A percentile compares a stretch with the other conserved stretches of the same genome.
Evolutionary conservation across 2,888 invertebrate genomes (phyloP).

Genomic region (Parochlus steinenii): DNA sequence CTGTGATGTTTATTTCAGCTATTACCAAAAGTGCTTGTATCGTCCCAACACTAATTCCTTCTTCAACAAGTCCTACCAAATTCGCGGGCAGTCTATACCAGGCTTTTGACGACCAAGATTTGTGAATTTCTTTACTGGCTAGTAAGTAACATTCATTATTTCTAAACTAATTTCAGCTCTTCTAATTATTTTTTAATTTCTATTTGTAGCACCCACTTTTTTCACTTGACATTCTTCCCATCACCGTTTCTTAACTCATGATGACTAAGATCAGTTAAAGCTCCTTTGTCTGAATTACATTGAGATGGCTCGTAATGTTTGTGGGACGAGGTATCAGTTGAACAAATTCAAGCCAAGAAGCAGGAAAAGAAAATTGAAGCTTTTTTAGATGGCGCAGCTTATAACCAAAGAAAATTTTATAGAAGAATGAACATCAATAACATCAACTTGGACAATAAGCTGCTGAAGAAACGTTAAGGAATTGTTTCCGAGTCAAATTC

Average conservation of each 20-base stretch:
- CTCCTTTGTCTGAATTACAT: conserved; percentile 19
- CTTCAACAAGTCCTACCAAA: conserved; percentile 25
- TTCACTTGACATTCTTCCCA: conserved; percentile 21
- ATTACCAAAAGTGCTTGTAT: conserved; percentile 54
- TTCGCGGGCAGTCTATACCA: conserved; percentile 34
- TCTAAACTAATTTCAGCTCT: background rate
- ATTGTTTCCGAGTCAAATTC: conserved; percentile 19
- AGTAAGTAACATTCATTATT: conserved; percentile 31
- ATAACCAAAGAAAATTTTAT: conserved; percentile 23
- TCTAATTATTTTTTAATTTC: background rate
- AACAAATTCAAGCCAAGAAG: conserved; percentile 32
- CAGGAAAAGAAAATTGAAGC: conserved; percentile 34
- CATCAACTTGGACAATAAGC: too few species aligned
- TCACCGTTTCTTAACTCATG: conserved; percentile 24
- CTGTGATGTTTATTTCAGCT: conserved; percentile 26
- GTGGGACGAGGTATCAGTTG: conserved; percentile 35
- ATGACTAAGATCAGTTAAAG: conserved; percentile 20
- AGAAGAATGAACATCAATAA: too few species aligned
- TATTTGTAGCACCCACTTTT: conserved; percentile 23
- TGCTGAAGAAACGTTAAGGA: too few species aligned
- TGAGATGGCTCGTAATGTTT: conserved; percentile 22
- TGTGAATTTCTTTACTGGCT: conserved; percentile 50
- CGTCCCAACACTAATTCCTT: conserved; percentile 25
- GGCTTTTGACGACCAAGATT: conserved; percentile 50
- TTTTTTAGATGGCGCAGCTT: conserved; percentile 34